Conservation (phyloP, 2,113 vertebrate genomes). For the Coptodon bakossiorum region DNA sequence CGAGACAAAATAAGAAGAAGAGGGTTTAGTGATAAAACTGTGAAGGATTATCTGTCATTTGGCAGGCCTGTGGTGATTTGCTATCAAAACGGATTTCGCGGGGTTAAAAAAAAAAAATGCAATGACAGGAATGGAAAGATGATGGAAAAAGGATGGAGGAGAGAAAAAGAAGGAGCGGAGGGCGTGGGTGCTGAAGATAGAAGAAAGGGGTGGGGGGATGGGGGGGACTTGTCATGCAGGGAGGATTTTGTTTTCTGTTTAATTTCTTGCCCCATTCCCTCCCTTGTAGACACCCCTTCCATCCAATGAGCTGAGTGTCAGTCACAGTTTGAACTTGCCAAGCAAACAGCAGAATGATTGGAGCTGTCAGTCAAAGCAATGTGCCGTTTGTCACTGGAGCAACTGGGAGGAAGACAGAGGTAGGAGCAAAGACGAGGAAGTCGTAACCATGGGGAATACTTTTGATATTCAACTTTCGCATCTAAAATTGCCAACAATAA, state of each 20-base stretch:
- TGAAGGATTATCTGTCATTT: conserved; percentile 74
- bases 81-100: conserved; percentile 69
- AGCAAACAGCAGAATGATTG: conserved; percentile 65
- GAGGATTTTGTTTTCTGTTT: conserved; percentile 61
- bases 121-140: conserved; percentile 59
- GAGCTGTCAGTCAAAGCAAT: conserved; percentile 65
- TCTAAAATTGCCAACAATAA: conserved; percentile 40
- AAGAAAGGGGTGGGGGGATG: neutral
- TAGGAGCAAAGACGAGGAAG: neutral
- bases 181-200: conserved; percentile 11
- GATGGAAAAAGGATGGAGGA: conserved; percentile 37
- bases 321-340: conserved; percentile 63
- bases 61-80: conserved; percentile 55
- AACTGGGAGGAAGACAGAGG: neutral
- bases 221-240: conserved; percentile 34
- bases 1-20: conserved; percentile 63
- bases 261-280: conserved; percentile 47
- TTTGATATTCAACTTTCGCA: conserved; percentile 4
- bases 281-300: conserved; percentile 20
- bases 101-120: conserved; percentile 17
- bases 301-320: conserved; percentile 60
- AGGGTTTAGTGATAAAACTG: conserved; percentile 70
- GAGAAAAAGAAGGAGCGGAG: neutral
- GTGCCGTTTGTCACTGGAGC: conserved; percentile 42
- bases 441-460: conserved; percentile 2